These are phyloP conservation scores for Wiebesia pumilae DNA, from an alignment of 1,140 invertebrate species.

Conservation along the genomic window DNA sequence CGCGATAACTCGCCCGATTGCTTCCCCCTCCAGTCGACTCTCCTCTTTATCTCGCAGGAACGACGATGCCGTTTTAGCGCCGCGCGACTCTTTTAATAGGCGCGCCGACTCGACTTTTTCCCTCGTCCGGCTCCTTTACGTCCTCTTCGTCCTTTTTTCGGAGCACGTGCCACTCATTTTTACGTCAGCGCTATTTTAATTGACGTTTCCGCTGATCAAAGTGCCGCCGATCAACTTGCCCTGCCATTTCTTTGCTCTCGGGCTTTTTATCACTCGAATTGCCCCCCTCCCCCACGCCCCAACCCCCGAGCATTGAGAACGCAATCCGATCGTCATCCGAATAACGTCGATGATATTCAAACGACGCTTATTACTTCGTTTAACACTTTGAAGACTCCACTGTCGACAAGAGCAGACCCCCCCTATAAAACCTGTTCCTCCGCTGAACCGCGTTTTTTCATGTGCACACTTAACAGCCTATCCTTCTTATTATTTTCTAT, in stretches of 20 bases:
- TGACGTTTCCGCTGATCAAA: background rate
- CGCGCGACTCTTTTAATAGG: background rate
- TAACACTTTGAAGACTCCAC: too few species aligned
- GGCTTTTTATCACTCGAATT: too few species aligned
- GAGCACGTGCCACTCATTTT: background rate
- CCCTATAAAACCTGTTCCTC: background rate
- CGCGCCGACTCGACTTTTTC: background rate
- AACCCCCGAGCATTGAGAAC: too few species aligned
- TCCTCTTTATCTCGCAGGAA: too few species aligned
- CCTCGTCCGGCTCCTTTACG: background rate
- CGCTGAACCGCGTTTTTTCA: background rate
- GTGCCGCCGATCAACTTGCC: background rate
- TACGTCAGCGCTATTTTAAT: background rate
- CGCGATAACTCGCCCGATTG: background rate
- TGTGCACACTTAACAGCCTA: background rate
- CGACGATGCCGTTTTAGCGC: too few species aligned
- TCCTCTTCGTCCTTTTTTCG: background rate
- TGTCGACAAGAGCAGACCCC: background rate
- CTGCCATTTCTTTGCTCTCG: background rate
- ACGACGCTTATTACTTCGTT: too few species aligned
- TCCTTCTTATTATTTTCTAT: background rate
- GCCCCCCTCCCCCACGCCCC: too few species aligned
- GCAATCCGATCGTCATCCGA: background rate
- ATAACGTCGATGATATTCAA: too few species aligned
- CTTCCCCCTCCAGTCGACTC: too few species aligned